Conservation (phyloP, 2,888 invertebrate genomes). For the Scelioninae gen. 1 region DNA sequence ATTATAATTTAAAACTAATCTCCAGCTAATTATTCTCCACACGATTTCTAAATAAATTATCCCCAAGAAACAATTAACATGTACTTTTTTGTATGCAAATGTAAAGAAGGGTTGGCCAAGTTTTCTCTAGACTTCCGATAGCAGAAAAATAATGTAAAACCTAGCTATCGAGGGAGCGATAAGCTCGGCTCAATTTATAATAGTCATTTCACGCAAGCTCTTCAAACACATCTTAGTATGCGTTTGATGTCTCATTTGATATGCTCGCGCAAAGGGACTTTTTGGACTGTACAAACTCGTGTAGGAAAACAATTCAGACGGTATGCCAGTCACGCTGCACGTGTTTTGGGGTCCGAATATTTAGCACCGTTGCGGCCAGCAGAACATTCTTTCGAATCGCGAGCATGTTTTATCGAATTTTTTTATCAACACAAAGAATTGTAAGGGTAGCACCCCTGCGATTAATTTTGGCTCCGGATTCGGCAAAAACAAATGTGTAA, state of each 20-base stretch:
- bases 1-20: no score
- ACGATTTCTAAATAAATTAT: constrained; percentile 16
- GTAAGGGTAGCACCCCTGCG: constrained; percentile 12
- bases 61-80: constrained; percentile 43
- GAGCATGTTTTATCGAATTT: constrained; percentile 29
- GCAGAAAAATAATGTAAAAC: constrained; percentile 57
- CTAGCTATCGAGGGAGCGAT: constrained; percentile 44
- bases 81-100: constrained; percentile 44
- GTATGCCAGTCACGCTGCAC: constrained; percentile 62
- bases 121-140: constrained; percentile 36
- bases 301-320: constrained; percentile 59
- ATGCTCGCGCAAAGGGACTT: constrained; percentile 43
- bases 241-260: constrained; percentile 67
- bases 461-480: constrained; percentile 7
- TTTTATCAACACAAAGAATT: constrained; percentile 27
- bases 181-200: constrained; percentile 63
- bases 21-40: constrained; percentile 13
- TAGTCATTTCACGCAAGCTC: constrained; percentile 58
- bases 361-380: constrained; percentile 42
- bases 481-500: not conserved
- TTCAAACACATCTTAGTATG: constrained; percentile 52
- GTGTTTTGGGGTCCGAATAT: constrained; percentile 48
- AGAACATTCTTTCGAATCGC: constrained; percentile 44
- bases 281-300: constrained; percentile 16
- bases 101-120: constrained; percentile 20